Conservation (phyloP, 2,113 vertebrate species). For the Zosterops japonicus region DNA sequence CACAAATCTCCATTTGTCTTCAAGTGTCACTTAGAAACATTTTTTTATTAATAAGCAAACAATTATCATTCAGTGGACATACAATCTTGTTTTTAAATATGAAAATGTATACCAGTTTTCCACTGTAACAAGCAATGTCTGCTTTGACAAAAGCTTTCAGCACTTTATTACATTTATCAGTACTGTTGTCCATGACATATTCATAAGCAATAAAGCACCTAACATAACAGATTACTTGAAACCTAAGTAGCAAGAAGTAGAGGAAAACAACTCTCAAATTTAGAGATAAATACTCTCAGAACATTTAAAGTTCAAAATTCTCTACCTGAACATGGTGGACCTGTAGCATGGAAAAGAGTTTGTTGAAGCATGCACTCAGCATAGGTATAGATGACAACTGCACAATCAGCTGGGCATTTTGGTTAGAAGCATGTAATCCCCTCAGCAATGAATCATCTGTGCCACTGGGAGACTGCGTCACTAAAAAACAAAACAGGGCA, state of each 20-base stretch:
- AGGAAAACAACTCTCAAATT: not conserved
- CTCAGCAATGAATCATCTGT: slow-evolving; percentile 93
- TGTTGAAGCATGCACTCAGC: slow-evolving; percentile 97
- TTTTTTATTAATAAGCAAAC: not conserved
- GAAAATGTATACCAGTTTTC: not conserved
- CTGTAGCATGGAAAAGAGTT: slow-evolving; percentile 97
- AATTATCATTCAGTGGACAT: not conserved
- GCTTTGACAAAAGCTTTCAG: not conserved
- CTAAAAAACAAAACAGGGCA: slow-evolving; percentile 69
- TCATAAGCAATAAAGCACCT: not conserved
- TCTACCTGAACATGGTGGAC: slow-evolving; percentile 97
- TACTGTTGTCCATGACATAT: not conserved
- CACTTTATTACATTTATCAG: not conserved
- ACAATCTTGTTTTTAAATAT: not conserved
- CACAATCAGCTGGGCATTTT: slow-evolving; percentile 78
- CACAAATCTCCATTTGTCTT: not conserved
- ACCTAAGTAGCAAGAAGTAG: not conserved
- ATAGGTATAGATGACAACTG: slow-evolving; percentile 95
- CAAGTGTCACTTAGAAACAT: not conserved
- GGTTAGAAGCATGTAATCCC: slow-evolving; percentile 85
- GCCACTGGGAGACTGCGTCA: slow-evolving; percentile 88
- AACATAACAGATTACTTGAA: not conserved
- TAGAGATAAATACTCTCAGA: not conserved
- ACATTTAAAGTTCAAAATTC: not conserved
- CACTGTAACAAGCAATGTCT: not conserved